phyloP scores from a whole-genome alignment of 2,888 invertebrate species.

The Eupeodes luniger region DNA sequence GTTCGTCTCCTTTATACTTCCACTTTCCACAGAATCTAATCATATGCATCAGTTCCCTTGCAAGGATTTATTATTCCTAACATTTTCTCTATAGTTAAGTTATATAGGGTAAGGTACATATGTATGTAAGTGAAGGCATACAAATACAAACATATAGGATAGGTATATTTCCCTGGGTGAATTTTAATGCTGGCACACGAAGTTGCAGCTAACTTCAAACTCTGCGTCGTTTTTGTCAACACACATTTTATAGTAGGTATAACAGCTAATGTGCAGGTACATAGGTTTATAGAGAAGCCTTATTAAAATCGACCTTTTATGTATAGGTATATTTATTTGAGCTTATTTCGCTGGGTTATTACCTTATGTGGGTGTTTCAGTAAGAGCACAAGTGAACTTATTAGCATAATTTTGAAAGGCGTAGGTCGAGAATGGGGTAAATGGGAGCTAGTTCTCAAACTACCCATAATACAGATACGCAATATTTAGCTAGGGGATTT shows the following conservation, averaged over 20 bases:
- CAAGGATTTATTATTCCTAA: conserved; percentile 71
- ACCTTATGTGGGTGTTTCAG: background rate
- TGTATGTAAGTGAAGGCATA: too few species aligned
- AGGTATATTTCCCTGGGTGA: conserved; percentile 37
- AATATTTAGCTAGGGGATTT: too few species aligned
- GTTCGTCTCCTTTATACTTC: background rate
- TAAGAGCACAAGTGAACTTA: background rate
- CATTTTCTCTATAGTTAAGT: conserved; percentile 6
- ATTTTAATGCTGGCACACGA: conserved; percentile 63
- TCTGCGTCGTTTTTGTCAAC: conserved; percentile 20
- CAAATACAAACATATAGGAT: background rate
- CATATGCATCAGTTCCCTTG: conserved; percentile 70
- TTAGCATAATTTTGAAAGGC: background rate
- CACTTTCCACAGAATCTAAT: conserved; percentile 56
- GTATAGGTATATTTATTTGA: background rate
- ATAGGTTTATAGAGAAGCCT: conserved; percentile 19
- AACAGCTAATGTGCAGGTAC: conserved; percentile 61
- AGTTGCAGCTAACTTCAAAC: conserved; percentile 52
- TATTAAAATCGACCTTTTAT: conserved; percentile 61
- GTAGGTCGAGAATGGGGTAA: too few species aligned
- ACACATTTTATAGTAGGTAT: conserved; percentile 14
- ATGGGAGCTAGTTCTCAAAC: too few species aligned
- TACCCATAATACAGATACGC: too few species aligned
- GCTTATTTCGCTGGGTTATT: background rate
- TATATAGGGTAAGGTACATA: too few species aligned